phyloP scores from a whole-genome alignment of 2,888 invertebrate species.

The Dryomyza anilis region DNA sequence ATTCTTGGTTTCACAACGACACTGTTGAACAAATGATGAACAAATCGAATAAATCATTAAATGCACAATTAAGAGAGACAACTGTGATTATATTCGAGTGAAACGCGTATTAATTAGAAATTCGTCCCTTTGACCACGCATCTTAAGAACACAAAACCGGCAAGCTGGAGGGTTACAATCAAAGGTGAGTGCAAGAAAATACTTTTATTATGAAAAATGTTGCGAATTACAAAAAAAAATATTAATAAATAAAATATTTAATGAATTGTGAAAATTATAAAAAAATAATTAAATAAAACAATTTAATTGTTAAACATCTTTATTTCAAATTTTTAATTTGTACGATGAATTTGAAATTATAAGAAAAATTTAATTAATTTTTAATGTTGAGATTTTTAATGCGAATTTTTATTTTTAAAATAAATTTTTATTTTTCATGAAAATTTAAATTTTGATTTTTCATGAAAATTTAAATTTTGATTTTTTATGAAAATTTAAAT shows the following conservation, averaged over 20 bases:
- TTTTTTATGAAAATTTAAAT: too few relatives aligned
- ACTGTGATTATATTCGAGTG: background rate
- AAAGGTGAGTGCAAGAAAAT: conserved; percentile 36
- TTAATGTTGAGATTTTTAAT: too few relatives aligned
- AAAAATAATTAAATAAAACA: background rate
- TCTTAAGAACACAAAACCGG: conserved; percentile 11
- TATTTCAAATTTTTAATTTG: too few relatives aligned
- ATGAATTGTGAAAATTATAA: background rate
- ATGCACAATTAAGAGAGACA: background rate
- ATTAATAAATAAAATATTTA: background rate
- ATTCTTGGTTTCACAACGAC: background rate
- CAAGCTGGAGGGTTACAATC: conserved; percentile 44
- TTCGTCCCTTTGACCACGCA: background rate
- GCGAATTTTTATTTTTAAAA: too few relatives aligned
- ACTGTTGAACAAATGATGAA: background rate
- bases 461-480: too few relatives aligned
- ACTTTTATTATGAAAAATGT: background rate
- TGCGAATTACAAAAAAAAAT: background rate
- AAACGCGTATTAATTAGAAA: background rate
- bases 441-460: too few relatives aligned
- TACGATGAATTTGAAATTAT: too few relatives aligned
- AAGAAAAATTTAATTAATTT: too few relatives aligned
- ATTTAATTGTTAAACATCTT: background rate
- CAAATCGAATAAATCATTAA: background rate
- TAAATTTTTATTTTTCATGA: too few relatives aligned